Conservation (phyloP, 2,888 invertebrate genomes). For the Lysandra coridon region DNA sequence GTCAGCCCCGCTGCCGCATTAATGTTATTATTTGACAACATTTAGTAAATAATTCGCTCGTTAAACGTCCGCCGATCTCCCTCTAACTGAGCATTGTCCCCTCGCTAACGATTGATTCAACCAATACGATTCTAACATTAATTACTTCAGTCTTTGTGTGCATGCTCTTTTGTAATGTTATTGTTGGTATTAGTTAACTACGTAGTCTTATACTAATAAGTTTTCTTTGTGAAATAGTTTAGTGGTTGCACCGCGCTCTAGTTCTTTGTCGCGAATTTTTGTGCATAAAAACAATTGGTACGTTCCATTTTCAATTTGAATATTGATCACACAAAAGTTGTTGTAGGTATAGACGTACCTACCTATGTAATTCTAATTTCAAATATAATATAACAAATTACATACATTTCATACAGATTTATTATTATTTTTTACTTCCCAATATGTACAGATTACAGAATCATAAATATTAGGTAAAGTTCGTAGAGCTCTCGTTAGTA, state of each 20-base stretch:
- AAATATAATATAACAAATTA: no score
- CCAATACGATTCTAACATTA: conserved; percentile 69
- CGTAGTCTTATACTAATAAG: conserved; percentile 63
- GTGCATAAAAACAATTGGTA: neutral
- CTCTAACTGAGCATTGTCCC: conserved; percentile 75
- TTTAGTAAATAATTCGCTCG: conserved; percentile 80
- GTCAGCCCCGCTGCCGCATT: conserved; percentile 56
- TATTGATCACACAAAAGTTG: neutral
- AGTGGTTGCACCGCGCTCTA: conserved; percentile 36
- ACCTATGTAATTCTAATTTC: neutral
- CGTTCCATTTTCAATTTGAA: neutral
- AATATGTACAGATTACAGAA: neutral
- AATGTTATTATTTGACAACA: conserved; percentile 80
- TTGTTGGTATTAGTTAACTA: conserved; percentile 61
- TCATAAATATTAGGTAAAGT: neutral
- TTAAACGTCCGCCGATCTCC: conserved; percentile 74
- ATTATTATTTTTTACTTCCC: no score
- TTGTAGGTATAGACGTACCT: neutral
- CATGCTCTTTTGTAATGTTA: conserved; percentile 64
- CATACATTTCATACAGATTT: no score
- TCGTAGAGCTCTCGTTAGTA: neutral
- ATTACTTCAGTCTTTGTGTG: conserved; percentile 72
- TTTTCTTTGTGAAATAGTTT: conserved; percentile 47
- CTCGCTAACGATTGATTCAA: conserved; percentile 66
- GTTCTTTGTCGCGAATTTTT: neutral